Evolutionary conservation across 1,140 invertebrate species (phyloP), one percentile per base, ranked within the genome.

Genomic region (Drosophila mauritiana): DNA sequence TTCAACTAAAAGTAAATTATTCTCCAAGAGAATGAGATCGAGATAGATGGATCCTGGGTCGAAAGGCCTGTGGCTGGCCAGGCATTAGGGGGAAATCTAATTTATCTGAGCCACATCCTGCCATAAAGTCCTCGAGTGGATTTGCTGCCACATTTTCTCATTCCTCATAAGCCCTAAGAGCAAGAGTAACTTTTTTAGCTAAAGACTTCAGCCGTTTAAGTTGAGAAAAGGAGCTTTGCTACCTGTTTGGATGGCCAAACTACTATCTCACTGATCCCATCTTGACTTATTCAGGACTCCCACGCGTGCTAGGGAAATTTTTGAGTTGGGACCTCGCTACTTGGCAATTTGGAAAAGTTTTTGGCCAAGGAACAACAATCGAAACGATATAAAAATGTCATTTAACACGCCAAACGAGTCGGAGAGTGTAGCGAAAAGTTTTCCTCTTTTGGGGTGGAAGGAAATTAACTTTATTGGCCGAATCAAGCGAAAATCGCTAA

Each of bases 401-500:
- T 89, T 88, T 88, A 89, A 62, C 48, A 42, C 11, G 17, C 15
- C 8, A 22, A 4, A 3, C 8, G n/a, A n/a, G 2, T 31, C 15
- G 11, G 0, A 1, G 20, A 11, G 40, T 27, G 2, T 20, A 39
- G 43, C 22, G 62, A 88, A 82, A 72, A 42, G 78, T 86, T 76
- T 45, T 52, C 27, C 25, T 46, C 34, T 40, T 51, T 46, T 54
- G 48, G 42, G 68, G 53, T 55, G 59, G 52, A 74, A 68, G 51
- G 74, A 88, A 86, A 88, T 86, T 86, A 88, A 86, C 70, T 86
- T 86, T 86, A 86, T 88, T 88, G 83, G 80, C 64, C 72, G 83
- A 88, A 88, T 88, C 84, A 89, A 89, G 80, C 77, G 79, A 79
- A 88, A 88, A 88, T 88, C 80, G 83, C 83, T 88, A 88, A 88